Evolutionary conservation across 2,797 vertebrate species (phyloP), one percentile per base, ranked within the genome.

Genomic region (Argyrosomus regius): DNA sequence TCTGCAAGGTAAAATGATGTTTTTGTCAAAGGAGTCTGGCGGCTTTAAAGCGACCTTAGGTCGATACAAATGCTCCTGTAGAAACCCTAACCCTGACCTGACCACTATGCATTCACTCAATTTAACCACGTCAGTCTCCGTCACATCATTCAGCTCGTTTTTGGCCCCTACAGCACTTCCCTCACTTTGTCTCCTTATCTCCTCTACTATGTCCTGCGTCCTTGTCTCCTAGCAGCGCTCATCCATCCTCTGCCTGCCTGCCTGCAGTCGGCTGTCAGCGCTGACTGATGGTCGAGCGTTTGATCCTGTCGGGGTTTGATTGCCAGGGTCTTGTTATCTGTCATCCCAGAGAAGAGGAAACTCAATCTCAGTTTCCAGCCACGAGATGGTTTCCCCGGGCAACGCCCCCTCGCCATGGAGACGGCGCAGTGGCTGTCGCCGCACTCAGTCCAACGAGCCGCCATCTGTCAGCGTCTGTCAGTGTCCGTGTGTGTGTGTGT

Each of bases 241-340:
- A 76, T 86, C 70, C 14, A 39, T 77, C 64, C 61, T 56, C 18
- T 0, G 18, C 3, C 9, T 3, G 45, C 70, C 45, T 4, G 71
- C 72, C 62, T 28, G 64, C 74, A 24, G 59, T 48, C 13, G 8
- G 31, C 88, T 77, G 88, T 80, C 81, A 64, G 56, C 26, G 3
- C 75, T 90, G 91, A 93, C 76, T 72, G 90, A 89, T 90, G 81
- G 54, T 11, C 11, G 6, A 26, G 52, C 6, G 66, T 76, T 79
- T 82, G 81, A 90, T 82, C 60, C 75, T 65, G 90, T 85, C 81
- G 57, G 53, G 43, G 48, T 81, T 78, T 89, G 90, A 93, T 86
- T 85, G 83, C 77, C 63, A 20, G 72, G 75, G 77, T 88, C 89
- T 89, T 88, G 90, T 93, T 88, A 89, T 89, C 87, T 86, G 88